Base-by-base conservation (phyloP, 2,113 vertebrate genomes). In the Zonotrichia leucophrys region DNA sequence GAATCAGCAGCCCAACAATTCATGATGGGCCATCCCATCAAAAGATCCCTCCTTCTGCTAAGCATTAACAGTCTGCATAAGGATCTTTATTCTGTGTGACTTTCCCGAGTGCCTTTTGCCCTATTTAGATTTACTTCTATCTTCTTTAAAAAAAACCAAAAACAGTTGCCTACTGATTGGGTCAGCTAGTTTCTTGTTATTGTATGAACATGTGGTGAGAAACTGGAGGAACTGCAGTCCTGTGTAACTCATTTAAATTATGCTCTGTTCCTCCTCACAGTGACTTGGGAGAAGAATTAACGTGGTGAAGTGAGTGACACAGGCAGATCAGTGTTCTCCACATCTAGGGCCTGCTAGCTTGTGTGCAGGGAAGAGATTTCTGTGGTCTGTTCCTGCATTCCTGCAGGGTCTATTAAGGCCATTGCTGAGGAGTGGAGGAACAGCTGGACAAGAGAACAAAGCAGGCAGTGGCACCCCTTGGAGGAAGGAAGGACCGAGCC, bases 371-470 rank as follows among this genome's bases (percentile, higher is more conserved):
- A 62, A 77, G 37, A 88, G 76, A 58, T 79, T 92, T 97, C 97
- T 87, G 96, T 85, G 96, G 92, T 94, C 95, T 72, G 22, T 80
- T 70, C 86, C 93, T 60, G 70, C 98, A 97, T 98, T 98, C 98
- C 96, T 96, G 83, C 64, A 96, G 97, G 97, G 97, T 98, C 97
- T 97, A 25, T 92, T 98, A 68, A 98, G 98, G 98, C 97, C 97
- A 96, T 94, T 87, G 91, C 97, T 96, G 98, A 97, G 97, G 97
- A 96, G 81, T 23, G 53, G 96, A 95, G 96, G 90, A 97, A 69
- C 98, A 97, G 97, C 97, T 98, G 98, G 98, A 96, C 95, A 75
- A 70, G 92, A 98, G 97, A 98, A 98, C 98, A 98, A 98, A 98
- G 98, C 96, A 94, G 97, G 95, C 97, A 87, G 94, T 90, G 97